These are phyloP conservation scores for Drosophila chauvacae DNA, from an alignment of 1,140 invertebrate species.

Conservation along the genomic window DNA sequence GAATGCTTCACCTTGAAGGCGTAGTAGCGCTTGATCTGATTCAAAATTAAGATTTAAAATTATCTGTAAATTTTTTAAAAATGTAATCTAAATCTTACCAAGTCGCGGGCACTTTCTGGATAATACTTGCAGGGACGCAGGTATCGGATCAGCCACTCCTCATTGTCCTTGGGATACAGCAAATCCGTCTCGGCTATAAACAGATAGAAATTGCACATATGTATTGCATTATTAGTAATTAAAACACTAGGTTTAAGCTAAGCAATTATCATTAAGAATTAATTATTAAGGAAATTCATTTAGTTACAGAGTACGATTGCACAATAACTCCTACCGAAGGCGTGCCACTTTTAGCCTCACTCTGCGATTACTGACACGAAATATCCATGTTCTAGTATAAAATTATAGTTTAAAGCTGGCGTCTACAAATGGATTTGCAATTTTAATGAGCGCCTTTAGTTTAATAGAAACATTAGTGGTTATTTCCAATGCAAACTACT, in stretches of 20 bases:
- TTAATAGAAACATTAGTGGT: neutral
- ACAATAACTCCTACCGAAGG: constrained; percentile 6
- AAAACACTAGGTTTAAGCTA: neutral
- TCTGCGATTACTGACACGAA: constrained; percentile 30
- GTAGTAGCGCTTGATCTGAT: constrained; percentile 91
- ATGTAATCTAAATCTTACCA: constrained; percentile 86
- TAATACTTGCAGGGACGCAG: constrained; percentile 92
- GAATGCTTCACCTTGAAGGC: constrained; percentile 91
- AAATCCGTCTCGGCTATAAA: constrained; percentile 88
- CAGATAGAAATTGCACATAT: neutral
- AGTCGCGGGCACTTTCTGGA: constrained; percentile 89
- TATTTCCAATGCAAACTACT: neutral
- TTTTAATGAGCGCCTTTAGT: neutral
- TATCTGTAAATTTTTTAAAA: neutral
- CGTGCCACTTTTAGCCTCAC: constrained; percentile 3
- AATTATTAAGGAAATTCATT: constrained; percentile 24
- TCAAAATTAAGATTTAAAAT: neutral
- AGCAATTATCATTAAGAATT: neutral
- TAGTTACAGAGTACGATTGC: constrained; percentile 6
- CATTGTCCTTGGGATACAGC: constrained; percentile 88
- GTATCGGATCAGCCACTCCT: constrained; percentile 90
- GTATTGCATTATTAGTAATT: neutral
- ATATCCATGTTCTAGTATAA: neutral
- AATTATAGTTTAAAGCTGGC: constrained; percentile 6
- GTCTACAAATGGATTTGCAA: constrained; percentile 3